Conservation (phyloP, 2,888 invertebrate species). For the Tineola bisselliella region DNA sequence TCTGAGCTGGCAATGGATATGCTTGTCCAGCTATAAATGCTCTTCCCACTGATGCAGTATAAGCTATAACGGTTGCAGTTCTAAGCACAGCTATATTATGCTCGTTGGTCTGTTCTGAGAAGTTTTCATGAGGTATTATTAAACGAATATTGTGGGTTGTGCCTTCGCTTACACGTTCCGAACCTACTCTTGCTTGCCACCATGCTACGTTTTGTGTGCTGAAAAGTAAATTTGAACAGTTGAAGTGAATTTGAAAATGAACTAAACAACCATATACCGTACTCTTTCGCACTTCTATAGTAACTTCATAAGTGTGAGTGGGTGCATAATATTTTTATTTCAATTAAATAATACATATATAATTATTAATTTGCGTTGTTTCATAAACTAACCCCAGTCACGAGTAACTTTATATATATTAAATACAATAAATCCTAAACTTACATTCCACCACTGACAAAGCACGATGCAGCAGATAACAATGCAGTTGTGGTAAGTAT, state of each 20-base stretch:
- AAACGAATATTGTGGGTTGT: constrained; percentile 29
- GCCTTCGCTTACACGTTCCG: constrained; percentile 31
- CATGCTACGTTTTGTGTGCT: constrained; percentile 16
- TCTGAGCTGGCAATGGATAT: constrained; percentile 26
- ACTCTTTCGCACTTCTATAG: no score
- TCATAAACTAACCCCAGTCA: no score
- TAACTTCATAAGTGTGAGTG: no score
- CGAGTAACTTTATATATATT: no score
- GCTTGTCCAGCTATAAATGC: constrained; percentile 34
- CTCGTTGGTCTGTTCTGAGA: constrained; percentile 23
- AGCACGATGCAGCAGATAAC: constrained; percentile 47
- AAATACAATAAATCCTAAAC: no score
- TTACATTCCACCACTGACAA: constrained; percentile 31
- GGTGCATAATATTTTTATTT: no score
- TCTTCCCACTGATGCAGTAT: constrained; percentile 25
- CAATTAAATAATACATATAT: no score
- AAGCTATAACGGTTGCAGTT: constrained; percentile 18
- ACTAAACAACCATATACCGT: no score
- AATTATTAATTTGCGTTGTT: no score
- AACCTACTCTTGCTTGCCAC: constrained; percentile 46
- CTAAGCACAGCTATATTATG: constrained; percentile 40
- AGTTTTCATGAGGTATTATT: constrained; percentile 34
- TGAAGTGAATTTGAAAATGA: no score
- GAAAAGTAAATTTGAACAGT: background rate
- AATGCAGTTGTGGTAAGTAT: constrained; percentile 34